These are phyloP conservation scores for Holothuria leucospilota DNA, from an alignment of 53 echinoderm and acorn worm genomes.

Conservation along the genomic window DNA sequence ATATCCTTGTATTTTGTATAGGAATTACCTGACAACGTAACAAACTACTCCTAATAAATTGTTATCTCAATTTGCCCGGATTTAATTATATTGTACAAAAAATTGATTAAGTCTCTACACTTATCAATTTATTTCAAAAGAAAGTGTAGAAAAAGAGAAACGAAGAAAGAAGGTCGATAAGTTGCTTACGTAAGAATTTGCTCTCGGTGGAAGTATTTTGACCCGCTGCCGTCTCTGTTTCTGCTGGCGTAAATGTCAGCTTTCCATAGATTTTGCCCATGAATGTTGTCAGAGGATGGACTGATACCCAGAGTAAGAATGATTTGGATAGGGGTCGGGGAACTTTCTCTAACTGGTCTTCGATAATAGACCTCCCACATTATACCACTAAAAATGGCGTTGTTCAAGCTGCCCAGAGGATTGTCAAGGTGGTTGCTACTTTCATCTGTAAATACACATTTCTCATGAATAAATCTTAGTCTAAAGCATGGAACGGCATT, in stretches of 20 bases:
- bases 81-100: too few relatives aligned
- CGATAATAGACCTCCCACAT: conserved; percentile 21
- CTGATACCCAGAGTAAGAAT: conserved; percentile 20
- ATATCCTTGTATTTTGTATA: too few relatives aligned
- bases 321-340: conserved; percentile 22
- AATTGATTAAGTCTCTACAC: too few relatives aligned
- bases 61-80: too few relatives aligned
- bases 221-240: conserved; percentile 53
- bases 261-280: conserved; percentile 66
- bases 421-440: too few relatives aligned
- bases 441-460: conserved; percentile 9
- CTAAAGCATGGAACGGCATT: too few relatives aligned
- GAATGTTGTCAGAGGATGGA: conserved; percentile 9
- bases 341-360: neutral
- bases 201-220: conserved; percentile 2
- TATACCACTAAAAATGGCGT: conserved; percentile 24
- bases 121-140: too few relatives aligned
- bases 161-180: too few relatives aligned
- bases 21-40: too few relatives aligned
- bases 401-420: neutral
- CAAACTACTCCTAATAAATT: too few relatives aligned
- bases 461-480: too few relatives aligned
- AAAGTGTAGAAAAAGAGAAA: too few relatives aligned
- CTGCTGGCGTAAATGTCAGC: conserved; percentile 60
- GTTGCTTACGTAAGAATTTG: conserved; percentile 39